Evolutionary conservation across 2,113 vertebrate species (phyloP), one percentile per base, ranked within the genome.

Genomic region (Sinocyclocheilus rhinocerous): DNA sequence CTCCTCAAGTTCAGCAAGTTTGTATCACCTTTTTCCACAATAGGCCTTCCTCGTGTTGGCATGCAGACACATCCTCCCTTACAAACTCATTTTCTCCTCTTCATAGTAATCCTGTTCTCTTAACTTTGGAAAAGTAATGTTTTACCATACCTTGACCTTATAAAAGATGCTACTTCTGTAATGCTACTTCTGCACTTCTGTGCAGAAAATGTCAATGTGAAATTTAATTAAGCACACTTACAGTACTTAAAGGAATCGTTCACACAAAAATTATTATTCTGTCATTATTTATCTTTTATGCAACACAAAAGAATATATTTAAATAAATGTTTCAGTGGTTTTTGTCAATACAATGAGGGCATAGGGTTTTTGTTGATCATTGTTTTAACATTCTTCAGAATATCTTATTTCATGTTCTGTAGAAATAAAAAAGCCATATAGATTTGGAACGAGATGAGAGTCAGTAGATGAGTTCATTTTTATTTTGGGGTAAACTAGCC

Each of bases 71-170:
- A 24, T 65, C 36, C 36, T 55, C 3, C 36, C 22, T n/a, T 65
- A 7, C 45, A 82, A 48, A 81, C 59, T 5, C 4, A 81, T 81
- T 81, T 80, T 79, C 20, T 78, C 72, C 11, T 45, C 50, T 52
- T 75, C 45, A 48, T 22, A 24, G 2, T 76, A 24, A 76, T 63
- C 78, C 36, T 36, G 20, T 73, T 39, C 29, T 59, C 33, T n/a
- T 15, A 13, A 55, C 76, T n/a, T 42, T 80, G 55, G 76, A 20
- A 39, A 79, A 79, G 16, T 6, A 80, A 24, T 36, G 10, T n/a
- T n/a, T 45, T 22, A 42, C 18, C 33, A 18, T 42, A n/a, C 36
- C 0, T 24, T 24, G 52, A 78, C 76, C 7, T 42, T 79, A 20
- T 39, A 59, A n/a, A 59, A 15, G 13, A n/a, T 15, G 11, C 13